Percentiles rank a stretch among this genome's conserved stretches.
These are phyloP conservation scores for Perca flavescens DNA, from an alignment of 2,113 vertebrate genomes.

Conservation along the genomic window DNA sequence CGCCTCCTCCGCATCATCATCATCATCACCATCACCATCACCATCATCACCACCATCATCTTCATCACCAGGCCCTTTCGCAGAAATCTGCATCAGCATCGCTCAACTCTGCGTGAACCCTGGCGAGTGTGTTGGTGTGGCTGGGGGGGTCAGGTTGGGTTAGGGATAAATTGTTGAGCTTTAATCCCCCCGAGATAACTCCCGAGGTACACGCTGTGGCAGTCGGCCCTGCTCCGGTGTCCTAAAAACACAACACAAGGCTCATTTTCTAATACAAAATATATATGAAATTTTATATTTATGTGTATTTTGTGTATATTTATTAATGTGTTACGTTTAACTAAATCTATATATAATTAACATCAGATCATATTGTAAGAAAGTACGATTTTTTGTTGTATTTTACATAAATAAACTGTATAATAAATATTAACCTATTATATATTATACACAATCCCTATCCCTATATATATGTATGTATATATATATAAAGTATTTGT, in stretches of 20 bases:
- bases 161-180: slow-evolving; percentile 54
- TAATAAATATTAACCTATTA: not conserved
- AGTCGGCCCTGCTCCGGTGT: not conserved
- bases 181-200: slow-evolving; percentile 49
- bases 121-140: slow-evolving; percentile 22
- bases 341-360: not conserved
- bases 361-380: not conserved
- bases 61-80: not conserved
- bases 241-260: not conserved
- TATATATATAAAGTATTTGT: not conserved
- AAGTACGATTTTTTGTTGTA: not conserved
- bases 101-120: slow-evolving; percentile 71
- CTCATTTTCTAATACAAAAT: too few relatives aligned
- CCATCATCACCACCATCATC: not conserved
- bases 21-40: not conserved
- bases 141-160: slow-evolving; percentile 37
- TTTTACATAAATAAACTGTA: not conserved
- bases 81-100: slow-evolving; percentile 33
- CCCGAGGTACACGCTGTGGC: not conserved
- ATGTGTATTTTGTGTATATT: too few relatives aligned
- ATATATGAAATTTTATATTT: not conserved
- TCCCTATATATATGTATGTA: not conserved
- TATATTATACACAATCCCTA: not conserved
- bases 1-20: slow-evolving; percentile 23
- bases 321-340: not conserved